These are phyloP conservation scores for Apeltes quadracus DNA, from an alignment of 2,113 vertebrate genomes.

Conservation along the genomic window DNA sequence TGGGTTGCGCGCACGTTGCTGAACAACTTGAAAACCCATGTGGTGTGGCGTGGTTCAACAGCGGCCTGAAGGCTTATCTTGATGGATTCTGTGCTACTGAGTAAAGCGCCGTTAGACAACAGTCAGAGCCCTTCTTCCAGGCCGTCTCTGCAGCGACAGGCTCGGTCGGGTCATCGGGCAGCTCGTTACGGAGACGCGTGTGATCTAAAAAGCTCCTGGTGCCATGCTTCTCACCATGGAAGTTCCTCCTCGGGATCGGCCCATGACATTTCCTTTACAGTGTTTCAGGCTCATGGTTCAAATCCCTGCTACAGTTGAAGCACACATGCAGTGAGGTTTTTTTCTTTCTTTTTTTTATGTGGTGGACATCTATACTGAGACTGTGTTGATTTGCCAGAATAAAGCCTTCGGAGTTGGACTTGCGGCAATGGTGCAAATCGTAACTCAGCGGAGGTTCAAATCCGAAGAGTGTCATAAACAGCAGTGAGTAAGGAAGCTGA, in stretches of 20 bases:
- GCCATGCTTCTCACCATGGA: not conserved
- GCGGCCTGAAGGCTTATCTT: constrained; percentile 65
- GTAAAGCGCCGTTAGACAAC: constrained; percentile 56
- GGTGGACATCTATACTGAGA: constrained; percentile 34
- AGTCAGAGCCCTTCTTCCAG: constrained; percentile 40
- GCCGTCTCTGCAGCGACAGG: constrained; percentile 34
- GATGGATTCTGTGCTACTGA: constrained; percentile 73
- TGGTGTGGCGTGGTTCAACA: constrained; percentile 56
- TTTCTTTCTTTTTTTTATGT: not conserved
- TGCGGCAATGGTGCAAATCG: constrained; percentile 10
- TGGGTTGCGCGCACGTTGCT: constrained; percentile 35
- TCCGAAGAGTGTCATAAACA: constrained; percentile 22
- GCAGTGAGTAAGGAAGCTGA: not conserved
- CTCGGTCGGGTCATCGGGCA: constrained; percentile 30
- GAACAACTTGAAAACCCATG: constrained; percentile 55
- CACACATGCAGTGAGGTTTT: constrained; percentile 25
- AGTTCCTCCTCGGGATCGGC: not conserved
- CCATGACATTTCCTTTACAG: constrained; percentile 8
- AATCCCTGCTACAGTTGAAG: constrained; percentile 11
- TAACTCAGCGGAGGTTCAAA: constrained; percentile 15
- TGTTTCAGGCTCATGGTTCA: constrained; percentile 7
- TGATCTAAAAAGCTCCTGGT: constrained; percentile 32
- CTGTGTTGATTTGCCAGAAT: constrained; percentile 28
- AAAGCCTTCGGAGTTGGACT: constrained; percentile 22
- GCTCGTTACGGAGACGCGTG: constrained; percentile 24